Evolutionary conservation across 1,140 invertebrate genomes (phyloP).

Genomic region (Cydia amplana): DNA sequence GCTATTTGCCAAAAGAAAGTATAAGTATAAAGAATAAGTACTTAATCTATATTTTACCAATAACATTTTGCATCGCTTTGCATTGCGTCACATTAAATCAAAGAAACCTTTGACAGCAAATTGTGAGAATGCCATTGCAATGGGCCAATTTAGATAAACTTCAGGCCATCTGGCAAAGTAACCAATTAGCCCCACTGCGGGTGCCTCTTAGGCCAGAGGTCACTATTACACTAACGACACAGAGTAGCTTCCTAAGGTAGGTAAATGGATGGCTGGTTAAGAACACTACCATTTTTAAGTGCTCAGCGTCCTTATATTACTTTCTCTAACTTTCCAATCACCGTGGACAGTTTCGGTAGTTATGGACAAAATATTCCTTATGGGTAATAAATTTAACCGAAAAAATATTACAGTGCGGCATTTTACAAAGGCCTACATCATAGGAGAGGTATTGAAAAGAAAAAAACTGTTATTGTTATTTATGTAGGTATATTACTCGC

Average conservation of each 20-base stretch:
- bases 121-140: slow-evolving; percentile 2
- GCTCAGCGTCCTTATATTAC: too few relatives aligned
- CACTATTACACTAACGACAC: slow-evolving; percentile 13
- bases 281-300: not conserved
- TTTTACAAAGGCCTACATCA: too few relatives aligned
- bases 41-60: not conserved
- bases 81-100: slow-evolving; percentile 8
- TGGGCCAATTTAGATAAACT: slow-evolving; percentile 11
- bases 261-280: slow-evolving; percentile 1
- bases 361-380: too few relatives aligned
- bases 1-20: too few relatives aligned
- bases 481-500: too few relatives aligned
- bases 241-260: not conserved
- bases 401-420: too few relatives aligned
- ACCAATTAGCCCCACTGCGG: not conserved
- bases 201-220: slow-evolving; percentile 6
- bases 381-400: too few relatives aligned
- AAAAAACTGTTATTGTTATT: too few relatives aligned
- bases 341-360: too few relatives aligned
- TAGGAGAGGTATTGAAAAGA: too few relatives aligned
- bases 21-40: not conserved
- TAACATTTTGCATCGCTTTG: not conserved
- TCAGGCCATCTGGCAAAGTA: slow-evolving; percentile 15
- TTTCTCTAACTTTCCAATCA: too few relatives aligned
- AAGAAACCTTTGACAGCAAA: slow-evolving; percentile 21